Evolutionary conservation across 2,888 invertebrate species (phyloP), one percentile per base, ranked within the genome.

Genomic region (Suillia variegata): DNA sequence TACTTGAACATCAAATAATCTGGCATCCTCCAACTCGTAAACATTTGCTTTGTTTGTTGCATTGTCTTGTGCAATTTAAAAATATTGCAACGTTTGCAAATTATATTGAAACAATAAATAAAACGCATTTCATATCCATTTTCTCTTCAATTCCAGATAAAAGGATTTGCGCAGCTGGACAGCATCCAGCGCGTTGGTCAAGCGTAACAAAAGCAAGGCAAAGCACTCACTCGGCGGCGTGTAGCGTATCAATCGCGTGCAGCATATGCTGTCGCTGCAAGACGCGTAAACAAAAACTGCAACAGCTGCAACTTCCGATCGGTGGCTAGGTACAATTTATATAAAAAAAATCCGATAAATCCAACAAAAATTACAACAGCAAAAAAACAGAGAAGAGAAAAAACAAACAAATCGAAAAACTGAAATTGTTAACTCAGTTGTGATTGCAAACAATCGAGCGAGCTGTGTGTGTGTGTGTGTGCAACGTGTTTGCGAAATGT

Each of bases 341-440:
- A n/a, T n/a, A n/a, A n/a, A 26, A 26, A 26, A 26, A 6, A 26
- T 26, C n/a, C n/a, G n/a, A 61, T 65, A 63, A 59, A 67, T 54
- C 57, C 53, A 24, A 24, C 42, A 62, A 33, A 13, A 60, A 13
- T 24, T 57, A 20, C 56, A 54, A 42, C 47, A 24, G 45, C 18
- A 54, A 42, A 15, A 51, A 17, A 45, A 53, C 5, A 10, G 17
- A 45, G 34, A 48, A 33, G 45, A 58, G 45, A 50, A 50, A 54
- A 62, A 48, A 53, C 48, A 31, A 58, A 50, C 18, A 13, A 20
- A 38, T 8, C 38, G 38, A 20, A 45, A n/a, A n/a, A n/a, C 3
- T 38, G 22, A 17, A 56, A 56, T 53, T 49, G 56, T 56, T 26
- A 56, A 56, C 50, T 60, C 56, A 56, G 53, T 60, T 60, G 53